Evolutionary conservation across 1,140 invertebrate genomes (phyloP).

Genomic region (Halyomorpha halys): DNA sequence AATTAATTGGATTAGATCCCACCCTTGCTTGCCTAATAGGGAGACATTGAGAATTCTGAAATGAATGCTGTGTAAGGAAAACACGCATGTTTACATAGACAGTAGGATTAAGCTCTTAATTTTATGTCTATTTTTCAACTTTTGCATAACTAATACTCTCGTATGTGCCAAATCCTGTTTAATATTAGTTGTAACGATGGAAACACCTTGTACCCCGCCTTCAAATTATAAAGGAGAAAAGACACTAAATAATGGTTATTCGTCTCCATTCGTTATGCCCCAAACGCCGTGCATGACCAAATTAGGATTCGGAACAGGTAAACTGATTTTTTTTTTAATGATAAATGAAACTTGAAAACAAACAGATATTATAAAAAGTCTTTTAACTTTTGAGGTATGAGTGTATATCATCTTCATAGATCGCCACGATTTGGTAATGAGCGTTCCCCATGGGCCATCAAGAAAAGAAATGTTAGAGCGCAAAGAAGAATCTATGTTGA

Average conservation of each 20-base stretch:
- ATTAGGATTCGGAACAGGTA: conserved; percentile 66
- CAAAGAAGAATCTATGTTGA: conserved; percentile 36
- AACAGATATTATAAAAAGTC: conserved; percentile 14
- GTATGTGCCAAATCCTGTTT: too few species aligned
- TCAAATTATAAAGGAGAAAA: not conserved
- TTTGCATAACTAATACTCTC: too few species aligned
- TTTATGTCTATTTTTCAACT: too few species aligned
- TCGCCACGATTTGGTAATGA: conserved; percentile 49
- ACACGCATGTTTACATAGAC: too few species aligned
- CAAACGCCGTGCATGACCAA: conserved; percentile 55
- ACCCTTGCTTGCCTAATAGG: too few species aligned
- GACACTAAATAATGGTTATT: not conserved
- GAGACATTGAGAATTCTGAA: too few species aligned
- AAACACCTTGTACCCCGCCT: not conserved
- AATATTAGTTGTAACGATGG: not conserved
- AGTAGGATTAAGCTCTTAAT: too few species aligned
- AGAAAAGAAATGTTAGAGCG: conserved; percentile 48
- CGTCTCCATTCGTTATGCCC: conserved; percentile 44
- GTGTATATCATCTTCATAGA: conserved; percentile 61
- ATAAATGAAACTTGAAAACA: conserved; percentile 7
- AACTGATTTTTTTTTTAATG: conserved; percentile 16
- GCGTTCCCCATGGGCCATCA: conserved; percentile 72
- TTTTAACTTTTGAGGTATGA: conserved; percentile 48
- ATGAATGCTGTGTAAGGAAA: too few species aligned
- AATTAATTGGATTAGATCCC: too few species aligned